Evolutionary conservation across 2,797 vertebrate species (phyloP).

Genomic region (Sitta carolinensis): DNA sequence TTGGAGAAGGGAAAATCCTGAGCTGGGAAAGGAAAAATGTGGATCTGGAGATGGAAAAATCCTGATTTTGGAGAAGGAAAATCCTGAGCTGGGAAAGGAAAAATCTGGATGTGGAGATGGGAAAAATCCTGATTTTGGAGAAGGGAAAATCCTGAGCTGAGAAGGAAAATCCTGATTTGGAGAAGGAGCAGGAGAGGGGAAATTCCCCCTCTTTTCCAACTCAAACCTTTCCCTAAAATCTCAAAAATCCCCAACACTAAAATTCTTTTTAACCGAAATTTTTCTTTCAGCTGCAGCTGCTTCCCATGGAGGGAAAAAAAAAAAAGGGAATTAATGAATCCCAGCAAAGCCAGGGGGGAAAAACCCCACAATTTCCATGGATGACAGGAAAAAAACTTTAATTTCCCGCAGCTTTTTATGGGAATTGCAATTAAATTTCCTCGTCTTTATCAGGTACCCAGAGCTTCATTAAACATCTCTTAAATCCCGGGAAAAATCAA

Average conservation of each 20-base stretch:
- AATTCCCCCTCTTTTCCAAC: background rate
- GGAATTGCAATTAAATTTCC: constrained; percentile 42
- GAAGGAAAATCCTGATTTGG: too few relatives aligned
- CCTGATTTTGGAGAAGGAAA: too few relatives aligned
- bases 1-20: background rate
- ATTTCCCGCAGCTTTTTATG: background rate
- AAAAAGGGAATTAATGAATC: background rate
- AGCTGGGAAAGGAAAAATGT: background rate
- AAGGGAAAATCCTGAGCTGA: background rate
- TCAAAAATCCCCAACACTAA: background rate
- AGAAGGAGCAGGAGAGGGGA: background rate
- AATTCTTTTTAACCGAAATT: background rate
- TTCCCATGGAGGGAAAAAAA: background rate
- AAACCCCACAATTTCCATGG: constrained; percentile 3
- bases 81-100: too few relatives aligned
- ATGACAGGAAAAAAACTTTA: background rate
- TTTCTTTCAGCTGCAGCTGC: background rate
- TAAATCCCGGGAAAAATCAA: constrained; percentile 42
- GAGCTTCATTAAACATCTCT: constrained; percentile 53
- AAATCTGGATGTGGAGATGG: background rate
- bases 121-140: too few relatives aligned
- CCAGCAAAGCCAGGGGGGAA: background rate
- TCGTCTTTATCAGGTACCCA: background rate
- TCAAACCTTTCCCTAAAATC: background rate
- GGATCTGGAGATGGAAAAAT: background rate